Evolutionary conservation across 1,140 invertebrate species (phyloP), one percentile per base, ranked within the genome.

Genomic region (Papilio machaon): DNA sequence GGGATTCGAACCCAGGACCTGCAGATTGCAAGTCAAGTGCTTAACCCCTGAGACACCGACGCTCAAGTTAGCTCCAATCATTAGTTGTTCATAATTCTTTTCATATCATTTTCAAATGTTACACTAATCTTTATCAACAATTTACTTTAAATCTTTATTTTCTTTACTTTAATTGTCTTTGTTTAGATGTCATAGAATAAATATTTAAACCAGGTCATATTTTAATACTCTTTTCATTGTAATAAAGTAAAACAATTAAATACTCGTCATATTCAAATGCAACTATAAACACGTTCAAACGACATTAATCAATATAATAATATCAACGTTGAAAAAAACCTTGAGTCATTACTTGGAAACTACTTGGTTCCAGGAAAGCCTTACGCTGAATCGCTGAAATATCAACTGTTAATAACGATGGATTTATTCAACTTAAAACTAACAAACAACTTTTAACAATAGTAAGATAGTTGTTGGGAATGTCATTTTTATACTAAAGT

Each of bases 261-360:
- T 49, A 52, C 43, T 75, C 73, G 73, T 49, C 19, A 23, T 47
- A 75, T 49, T 75, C 43, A 46, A 74, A 75, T 75, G 73, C 73
- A 75, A 8, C 46, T 30, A 74, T 74, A 74, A 74, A 46, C 46
- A 74, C 15, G n/a, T 19, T 47, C 19, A 52, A 19, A 52, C 46
- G 19, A 75, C 73, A 74, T 74, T 75, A 30, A 75, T 52, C 47
- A 52, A 52, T 49, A 75, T 52, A 75, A 75, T 47, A 75, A 52
- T 75, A 43, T 8, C 35, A 15, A 47, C 47, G 73, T 23, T 47
- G n/a, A 47, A 75, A 75, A 75, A 75, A 75, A 47, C 46, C 73
- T 49, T 75, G 73, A 75, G 73, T 75, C 73, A 75, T 75, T 75
- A 75, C 73, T 75, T 23, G 73, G 43, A 49, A 75, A 75, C 17